Evolutionary conservation across 2,888 invertebrate species (phyloP).

Genomic region (Marasmarcha lunaedactyla): DNA sequence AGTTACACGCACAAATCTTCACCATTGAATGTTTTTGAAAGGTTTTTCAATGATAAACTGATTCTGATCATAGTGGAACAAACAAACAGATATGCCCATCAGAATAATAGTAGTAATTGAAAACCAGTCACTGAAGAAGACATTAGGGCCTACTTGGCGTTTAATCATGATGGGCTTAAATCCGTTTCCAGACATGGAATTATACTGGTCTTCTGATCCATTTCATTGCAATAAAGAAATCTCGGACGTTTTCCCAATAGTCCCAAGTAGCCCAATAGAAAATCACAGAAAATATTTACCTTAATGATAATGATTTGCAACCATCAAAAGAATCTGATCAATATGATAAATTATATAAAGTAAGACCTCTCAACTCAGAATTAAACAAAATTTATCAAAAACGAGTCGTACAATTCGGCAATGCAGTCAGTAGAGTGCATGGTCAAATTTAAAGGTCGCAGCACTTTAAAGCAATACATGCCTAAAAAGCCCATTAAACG

Average conservation of each 20-base stretch:
- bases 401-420: slow-evolving; percentile 14
- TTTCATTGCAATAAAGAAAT: slow-evolving; percentile 23
- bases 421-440: slow-evolving; percentile 22
- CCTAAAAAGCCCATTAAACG: slow-evolving; percentile 16
- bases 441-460: slow-evolving; percentile 22
- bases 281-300: slow-evolving; percentile 19
- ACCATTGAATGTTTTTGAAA: slow-evolving; percentile 3
- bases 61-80: slow-evolving; percentile 5
- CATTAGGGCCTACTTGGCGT: slow-evolving; percentile 11
- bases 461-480: slow-evolving; percentile 20
- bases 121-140: slow-evolving; percentile 6
- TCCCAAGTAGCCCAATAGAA: slow-evolving; percentile 24
- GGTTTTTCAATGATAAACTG: slow-evolving; percentile 4
- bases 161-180: slow-evolving; percentile 19
- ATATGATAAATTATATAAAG: slow-evolving; percentile 19
- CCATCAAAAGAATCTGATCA: slow-evolving; percentile 17
- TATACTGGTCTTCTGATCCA: slow-evolving; percentile 20
- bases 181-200: slow-evolving; percentile 17
- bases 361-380: slow-evolving; percentile 17
- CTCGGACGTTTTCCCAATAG: slow-evolving; percentile 17
- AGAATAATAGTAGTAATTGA: slow-evolving; percentile 7
- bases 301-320: slow-evolving; percentile 17
- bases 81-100: slow-evolving; percentile 7
- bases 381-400: slow-evolving; percentile 17
- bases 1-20: slow-evolving; percentile 4